Conservation (phyloP, 2,797 vertebrate species). For the Chrysocyon brachyurus region DNA sequence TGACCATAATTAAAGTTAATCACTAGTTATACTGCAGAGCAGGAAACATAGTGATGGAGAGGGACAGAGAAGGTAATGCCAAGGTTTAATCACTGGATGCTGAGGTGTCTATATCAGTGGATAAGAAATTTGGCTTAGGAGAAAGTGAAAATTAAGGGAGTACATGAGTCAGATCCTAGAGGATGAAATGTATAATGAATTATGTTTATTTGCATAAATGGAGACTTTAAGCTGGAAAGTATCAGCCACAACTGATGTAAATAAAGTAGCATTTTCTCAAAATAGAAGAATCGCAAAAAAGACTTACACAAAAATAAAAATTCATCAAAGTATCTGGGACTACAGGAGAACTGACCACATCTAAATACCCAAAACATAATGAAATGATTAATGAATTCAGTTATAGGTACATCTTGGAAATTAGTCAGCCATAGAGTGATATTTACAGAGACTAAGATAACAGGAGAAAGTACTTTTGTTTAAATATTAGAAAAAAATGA, state of each 20-base stretch:
- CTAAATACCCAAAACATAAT: constrained; percentile 57
- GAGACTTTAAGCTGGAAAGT: constrained; percentile 35
- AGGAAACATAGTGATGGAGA: constrained; percentile 19
- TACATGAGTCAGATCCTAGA: background rate
- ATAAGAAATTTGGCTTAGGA: constrained; percentile 29
- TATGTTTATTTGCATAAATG: constrained; percentile 38
- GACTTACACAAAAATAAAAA: constrained; percentile 9
- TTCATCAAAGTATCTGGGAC: background rate
- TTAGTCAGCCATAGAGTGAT: background rate
- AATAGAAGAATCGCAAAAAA: background rate
- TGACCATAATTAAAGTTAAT: constrained; percentile 65
- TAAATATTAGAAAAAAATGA: constrained; percentile 37
- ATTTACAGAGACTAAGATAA: background rate
- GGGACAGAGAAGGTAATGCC: background rate
- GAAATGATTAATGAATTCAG: constrained; percentile 38
- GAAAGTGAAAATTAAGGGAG: constrained; percentile 52
- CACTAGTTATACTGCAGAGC: constrained; percentile 44
- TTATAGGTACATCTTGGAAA: background rate
- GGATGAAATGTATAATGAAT: background rate
- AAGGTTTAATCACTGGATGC: constrained; percentile 10
- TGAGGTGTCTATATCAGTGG: background rate
- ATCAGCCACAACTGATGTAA: background rate
- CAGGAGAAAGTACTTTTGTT: background rate
- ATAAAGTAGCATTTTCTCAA: constrained; percentile 42
- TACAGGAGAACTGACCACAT: background rate